Percentiles rank a stretch among this genome's conserved stretches.
Conservation (phyloP, 1,140 invertebrate genomes). For the Lamellibrachia luymesi region DNA sequence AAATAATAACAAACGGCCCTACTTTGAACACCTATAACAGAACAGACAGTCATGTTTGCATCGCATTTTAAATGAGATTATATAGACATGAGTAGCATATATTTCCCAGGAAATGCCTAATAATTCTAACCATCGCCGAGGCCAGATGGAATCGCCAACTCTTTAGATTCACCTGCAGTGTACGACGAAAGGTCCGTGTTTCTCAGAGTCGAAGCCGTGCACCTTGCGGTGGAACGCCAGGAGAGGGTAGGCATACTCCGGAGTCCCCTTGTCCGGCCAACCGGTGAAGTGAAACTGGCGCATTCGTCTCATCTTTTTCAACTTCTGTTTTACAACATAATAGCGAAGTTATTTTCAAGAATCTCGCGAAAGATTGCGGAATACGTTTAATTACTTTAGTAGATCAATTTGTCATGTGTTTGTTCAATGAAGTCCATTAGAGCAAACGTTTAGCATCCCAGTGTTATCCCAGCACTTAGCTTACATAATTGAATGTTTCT, state of each 20-base stretch:
- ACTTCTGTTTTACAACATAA: background rate
- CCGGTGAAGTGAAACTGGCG: slow-evolving; percentile 24
- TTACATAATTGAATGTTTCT: background rate
- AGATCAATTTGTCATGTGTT: background rate
- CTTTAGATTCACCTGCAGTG: slow-evolving; percentile 77
- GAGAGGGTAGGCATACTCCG: slow-evolving; percentile 18
- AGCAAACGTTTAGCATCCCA: background rate
- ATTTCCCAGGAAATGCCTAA: background rate
- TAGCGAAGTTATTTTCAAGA: background rate
- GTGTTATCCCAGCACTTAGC: background rate
- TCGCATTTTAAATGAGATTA: background rate
- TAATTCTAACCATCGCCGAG: background rate
- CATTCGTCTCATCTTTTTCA: background rate
- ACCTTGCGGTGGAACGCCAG: slow-evolving; percentile 17
- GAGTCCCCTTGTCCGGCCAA: slow-evolving; percentile 25
- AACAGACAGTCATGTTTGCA: background rate
- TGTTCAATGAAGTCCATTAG: background rate
- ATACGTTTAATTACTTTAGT: background rate
- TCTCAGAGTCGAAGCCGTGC: slow-evolving; percentile 2
- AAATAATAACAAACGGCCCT: background rate
- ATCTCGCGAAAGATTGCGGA: background rate
- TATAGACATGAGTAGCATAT: too few relatives aligned
- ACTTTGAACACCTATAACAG: too few relatives aligned
- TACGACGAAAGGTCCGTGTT: slow-evolving; percentile 75
- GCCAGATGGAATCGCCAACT: background rate